These are phyloP conservation scores for Tetranychus piercei DNA, from an alignment of 2,888 invertebrate species.

Conservation along the genomic window DNA sequence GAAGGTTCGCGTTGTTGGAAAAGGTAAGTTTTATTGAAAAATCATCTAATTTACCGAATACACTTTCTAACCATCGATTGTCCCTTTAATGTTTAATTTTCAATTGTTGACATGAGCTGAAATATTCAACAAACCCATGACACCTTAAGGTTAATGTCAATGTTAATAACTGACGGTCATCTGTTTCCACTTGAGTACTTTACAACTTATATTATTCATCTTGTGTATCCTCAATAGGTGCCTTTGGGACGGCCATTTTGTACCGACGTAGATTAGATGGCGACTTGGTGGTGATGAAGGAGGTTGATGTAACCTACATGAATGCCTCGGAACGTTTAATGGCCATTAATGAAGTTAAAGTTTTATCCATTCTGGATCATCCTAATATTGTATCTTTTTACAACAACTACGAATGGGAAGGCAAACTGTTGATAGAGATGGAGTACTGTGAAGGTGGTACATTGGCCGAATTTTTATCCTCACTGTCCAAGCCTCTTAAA, in stretches of 20 bases:
- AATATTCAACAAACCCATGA: not conserved
- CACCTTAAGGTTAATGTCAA: too few species aligned
- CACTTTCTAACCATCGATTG: not conserved
- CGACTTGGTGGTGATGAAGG: conserved; percentile 50
- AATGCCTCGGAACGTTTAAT: conserved; percentile 46
- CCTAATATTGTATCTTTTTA: conserved; percentile 54
- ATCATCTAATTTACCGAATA: not conserved
- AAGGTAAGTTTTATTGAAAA: conserved; percentile 34
- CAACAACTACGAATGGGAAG: conserved; percentile 53
- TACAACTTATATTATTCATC: not conserved
- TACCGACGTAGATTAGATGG: conserved; percentile 46
- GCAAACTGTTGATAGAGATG: conserved; percentile 53
- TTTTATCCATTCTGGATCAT: conserved; percentile 48
- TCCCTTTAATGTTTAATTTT: not conserved
- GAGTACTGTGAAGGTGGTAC: conserved; percentile 57
- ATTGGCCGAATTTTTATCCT: conserved; percentile 44
- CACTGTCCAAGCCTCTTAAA: conserved; percentile 39
- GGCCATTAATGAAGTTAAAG: conserved; percentile 43
- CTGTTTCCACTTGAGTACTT: not conserved
- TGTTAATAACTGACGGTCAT: too few species aligned
- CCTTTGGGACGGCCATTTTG: conserved; percentile 51
- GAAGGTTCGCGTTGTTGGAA: conserved; percentile 44
- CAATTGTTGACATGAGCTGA: not conserved
- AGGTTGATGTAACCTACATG: conserved; percentile 50
- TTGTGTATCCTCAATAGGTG: conserved; percentile 33